Conservation (phyloP, 2,888 invertebrate species). For the Stenodema calcarata region DNA sequence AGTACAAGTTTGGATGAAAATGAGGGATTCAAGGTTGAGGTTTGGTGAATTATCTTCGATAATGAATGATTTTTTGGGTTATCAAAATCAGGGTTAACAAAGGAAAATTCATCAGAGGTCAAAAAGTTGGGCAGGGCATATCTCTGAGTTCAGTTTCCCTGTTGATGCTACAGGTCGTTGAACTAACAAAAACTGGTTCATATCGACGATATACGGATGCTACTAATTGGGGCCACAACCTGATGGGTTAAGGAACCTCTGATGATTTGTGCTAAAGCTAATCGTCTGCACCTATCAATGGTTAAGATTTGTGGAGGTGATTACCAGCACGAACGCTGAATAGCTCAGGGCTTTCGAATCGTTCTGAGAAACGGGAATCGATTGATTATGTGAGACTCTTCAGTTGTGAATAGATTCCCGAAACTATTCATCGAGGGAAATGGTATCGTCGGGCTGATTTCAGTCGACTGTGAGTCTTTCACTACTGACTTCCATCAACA, state of each 20-base stretch:
- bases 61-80: background rate
- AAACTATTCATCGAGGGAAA: background rate
- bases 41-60: background rate
- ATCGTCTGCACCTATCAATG: background rate
- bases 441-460: no score
- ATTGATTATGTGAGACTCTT: background rate
- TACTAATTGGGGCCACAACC: background rate
- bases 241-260: background rate
- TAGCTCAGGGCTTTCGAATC: background rate
- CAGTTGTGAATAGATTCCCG: background rate
- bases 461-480: no score
- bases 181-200: background rate
- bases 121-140: no score
- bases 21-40: background rate
- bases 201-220: background rate
- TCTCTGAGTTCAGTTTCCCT: background rate
- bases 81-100: background rate
- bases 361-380: background rate
- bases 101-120: no score
- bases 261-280: background rate
- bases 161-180: background rate
- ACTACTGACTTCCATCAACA: no score
- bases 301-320: background rate
- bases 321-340: background rate
- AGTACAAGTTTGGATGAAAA: no score